Conservation (phyloP, 2,113 vertebrate species). For the Erythrocercus mccallii region DNA sequence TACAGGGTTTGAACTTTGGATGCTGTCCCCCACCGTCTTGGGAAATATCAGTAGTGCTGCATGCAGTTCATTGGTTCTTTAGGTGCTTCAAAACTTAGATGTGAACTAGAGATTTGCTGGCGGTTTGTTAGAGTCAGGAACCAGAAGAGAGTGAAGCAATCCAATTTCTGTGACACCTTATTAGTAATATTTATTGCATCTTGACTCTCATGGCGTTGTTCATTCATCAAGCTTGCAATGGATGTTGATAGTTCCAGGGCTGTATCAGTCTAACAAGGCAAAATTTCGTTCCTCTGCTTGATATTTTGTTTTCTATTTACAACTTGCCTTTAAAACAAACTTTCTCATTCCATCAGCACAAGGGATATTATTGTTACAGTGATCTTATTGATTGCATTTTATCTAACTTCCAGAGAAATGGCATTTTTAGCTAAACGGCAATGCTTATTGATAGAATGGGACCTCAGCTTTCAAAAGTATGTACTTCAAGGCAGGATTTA, state of each 20-base stretch:
- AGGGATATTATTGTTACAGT: background rate
- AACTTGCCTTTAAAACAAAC: background rate
- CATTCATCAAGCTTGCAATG: background rate
- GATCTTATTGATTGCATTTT: background rate
- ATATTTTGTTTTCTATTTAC: constrained; percentile 8
- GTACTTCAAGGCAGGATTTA: background rate
- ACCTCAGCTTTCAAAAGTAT: background rate
- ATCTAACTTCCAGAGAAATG: background rate
- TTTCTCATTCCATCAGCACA: background rate
- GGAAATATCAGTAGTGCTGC: background rate
- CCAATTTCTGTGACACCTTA: background rate
- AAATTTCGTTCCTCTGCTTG: background rate
- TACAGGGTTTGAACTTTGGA: background rate
- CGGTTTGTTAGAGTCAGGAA: background rate
- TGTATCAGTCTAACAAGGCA: background rate
- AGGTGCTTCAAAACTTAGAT: background rate
- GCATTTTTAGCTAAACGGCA: background rate
- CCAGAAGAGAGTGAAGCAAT: background rate
- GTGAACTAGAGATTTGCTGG: background rate
- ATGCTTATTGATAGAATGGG: background rate
- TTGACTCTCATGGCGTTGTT: background rate
- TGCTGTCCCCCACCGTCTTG: background rate
- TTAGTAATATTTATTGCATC: constrained; percentile 27
- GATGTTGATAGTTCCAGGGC: background rate
- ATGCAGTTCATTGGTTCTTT: background rate